Conservation (phyloP, 2,113 vertebrate genomes). For the Dermatemys mawii region DNA sequence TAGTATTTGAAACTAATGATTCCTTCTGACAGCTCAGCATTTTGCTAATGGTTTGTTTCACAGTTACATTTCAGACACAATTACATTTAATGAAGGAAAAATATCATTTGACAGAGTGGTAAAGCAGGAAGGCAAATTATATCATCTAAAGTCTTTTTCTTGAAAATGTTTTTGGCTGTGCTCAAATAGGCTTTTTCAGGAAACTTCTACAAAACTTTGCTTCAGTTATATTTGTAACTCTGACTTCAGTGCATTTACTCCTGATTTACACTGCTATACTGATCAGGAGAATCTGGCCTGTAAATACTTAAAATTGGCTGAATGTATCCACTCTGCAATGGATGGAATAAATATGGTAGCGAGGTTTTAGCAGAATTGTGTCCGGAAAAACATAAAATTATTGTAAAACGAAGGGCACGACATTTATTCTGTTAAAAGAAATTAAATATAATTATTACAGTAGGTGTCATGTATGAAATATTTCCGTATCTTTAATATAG, state of each 20-base stretch:
- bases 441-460: neutral
- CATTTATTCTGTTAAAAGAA: neutral
- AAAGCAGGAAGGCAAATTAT: slow-evolving; percentile 9
- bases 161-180: fast-evolving
- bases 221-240: neutral
- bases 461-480: neutral
- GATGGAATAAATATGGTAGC: neutral
- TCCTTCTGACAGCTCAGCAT: slow-evolving; percentile 42
- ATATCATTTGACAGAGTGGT: slow-evolving; percentile 8
- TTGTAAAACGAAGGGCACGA: neutral
- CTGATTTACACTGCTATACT: neutral
- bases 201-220: neutral
- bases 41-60: slow-evolving; percentile 54
- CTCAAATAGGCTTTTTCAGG: neutral
- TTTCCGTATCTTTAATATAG: neutral
- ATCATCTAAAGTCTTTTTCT: neutral
- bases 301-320: neutral
- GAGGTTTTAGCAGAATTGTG: neutral
- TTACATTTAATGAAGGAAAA: slow-evolving; percentile 47
- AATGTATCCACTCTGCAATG: fast-evolving
- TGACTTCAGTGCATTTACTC: neutral
- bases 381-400: neutral
- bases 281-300: neutral
- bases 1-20: neutral
- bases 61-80: slow-evolving; percentile 47